Conservation (phyloP, 2,113 vertebrate genomes). For the Antechinus stuartii region DNA sequence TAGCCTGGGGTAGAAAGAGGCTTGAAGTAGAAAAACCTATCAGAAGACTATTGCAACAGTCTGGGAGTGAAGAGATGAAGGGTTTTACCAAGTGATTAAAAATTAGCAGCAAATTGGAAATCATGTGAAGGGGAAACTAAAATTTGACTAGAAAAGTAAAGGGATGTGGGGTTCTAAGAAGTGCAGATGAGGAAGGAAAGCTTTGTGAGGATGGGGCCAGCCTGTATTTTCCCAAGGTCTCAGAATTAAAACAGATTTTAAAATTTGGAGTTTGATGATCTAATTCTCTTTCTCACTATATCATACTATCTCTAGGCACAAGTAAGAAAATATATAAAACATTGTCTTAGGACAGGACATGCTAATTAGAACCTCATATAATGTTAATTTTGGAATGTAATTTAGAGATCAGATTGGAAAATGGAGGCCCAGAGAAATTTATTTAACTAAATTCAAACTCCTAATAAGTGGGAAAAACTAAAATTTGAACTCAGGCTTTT, state of each 20-base stretch:
- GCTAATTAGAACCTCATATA: background rate
- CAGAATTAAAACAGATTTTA: background rate
- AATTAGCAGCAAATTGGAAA: background rate
- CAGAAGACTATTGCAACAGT: background rate
- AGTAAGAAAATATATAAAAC: background rate
- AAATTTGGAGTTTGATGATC: background rate
- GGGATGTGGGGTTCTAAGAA: background rate
- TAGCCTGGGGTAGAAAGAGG: background rate
- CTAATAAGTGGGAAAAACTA: background rate
- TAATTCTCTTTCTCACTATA: background rate
- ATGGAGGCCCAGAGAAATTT: background rate
- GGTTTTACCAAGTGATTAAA: background rate
- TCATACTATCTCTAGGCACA: background rate
- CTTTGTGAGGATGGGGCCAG: background rate
- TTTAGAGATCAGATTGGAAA: background rate
- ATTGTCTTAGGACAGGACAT: background rate
- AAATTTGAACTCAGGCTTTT: background rate
- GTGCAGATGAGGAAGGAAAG: background rate
- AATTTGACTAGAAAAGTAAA: background rate
- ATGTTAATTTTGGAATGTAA: background rate
- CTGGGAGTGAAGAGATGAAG: background rate
- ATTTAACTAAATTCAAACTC: background rate
- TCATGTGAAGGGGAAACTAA: background rate
- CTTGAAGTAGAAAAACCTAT: background rate
- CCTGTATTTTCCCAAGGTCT: conserved; percentile 8